Base-by-base conservation (phyloP, 2,797 vertebrate species). In the Anableps anableps region DNA sequence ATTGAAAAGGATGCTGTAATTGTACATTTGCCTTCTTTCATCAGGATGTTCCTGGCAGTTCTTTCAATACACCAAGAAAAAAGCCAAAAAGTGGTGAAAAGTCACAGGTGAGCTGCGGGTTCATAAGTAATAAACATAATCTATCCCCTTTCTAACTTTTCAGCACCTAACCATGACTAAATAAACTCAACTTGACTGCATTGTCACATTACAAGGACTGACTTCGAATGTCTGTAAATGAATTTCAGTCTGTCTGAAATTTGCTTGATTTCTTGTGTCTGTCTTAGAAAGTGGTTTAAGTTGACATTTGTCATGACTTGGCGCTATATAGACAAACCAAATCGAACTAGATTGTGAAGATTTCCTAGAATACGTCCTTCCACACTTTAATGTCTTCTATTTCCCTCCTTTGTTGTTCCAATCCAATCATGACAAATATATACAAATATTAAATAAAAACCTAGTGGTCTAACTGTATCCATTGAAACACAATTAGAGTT, bases 21-120 rank as follows among this genome's bases (percentile, higher is more conserved):
- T 6, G 48, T 31, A 10, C 3, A 4, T 47, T 31, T 29, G 17
- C 4, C 17, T 10, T 73, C 72, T 51, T 72, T 51, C 7, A 73
- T 13, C 48, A 73, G 72, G 29, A 31, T 36, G 72, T 51, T 73
- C 72, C 72, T 73, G 72, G 21, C 72, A 26, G 19, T 73, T 26
- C 17, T 29, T 11, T 26, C 36, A 23, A 68, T 41, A 73, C 47
- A 7, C 72, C 48, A 10, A 21, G 8, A 50, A 34, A 21, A 34
- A 34, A 34, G 47, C n/a, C 19, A 9, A 1, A 72, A 23, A 2
- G 19, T 6, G 62, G 0, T 10, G 38, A 3, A 72, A 16, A 74
- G 72, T 14, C 47, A 23, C 17, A 51, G 48, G 72, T 74, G 72
- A 74, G 72, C 48, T 51, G 19, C 26, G 26, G 2, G 3, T 68